phyloP scores from a whole-genome alignment of 2,888 invertebrate species.

The Lasioglossum marginatum region DNA sequence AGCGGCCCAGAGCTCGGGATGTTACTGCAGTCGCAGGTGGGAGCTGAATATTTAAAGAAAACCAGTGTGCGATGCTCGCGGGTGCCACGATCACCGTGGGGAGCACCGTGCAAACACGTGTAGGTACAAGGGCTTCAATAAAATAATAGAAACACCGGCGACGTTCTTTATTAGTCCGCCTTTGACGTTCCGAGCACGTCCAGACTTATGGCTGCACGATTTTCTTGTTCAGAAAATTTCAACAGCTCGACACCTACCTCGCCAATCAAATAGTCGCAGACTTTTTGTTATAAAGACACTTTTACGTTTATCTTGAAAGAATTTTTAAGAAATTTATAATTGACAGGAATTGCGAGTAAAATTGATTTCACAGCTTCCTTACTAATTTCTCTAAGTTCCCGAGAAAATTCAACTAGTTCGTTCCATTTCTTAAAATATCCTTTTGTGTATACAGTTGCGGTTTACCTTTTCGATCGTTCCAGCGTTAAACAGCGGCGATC shows the following conservation, averaged over 20 bases:
- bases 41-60: slow-evolving; percentile 41
- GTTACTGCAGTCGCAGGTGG: background rate
- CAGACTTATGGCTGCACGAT: background rate
- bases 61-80: slow-evolving; percentile 4
- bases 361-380: too few species aligned
- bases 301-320: too few species aligned
- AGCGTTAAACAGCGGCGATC: background rate
- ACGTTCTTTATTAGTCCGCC: background rate
- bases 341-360: too few species aligned
- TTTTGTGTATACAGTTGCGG: too few species aligned
- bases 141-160: background rate
- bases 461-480: too few species aligned
- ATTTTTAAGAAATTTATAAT: too few species aligned
- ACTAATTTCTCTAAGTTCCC: too few species aligned
- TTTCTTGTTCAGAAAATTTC: background rate
- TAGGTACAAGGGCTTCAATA: background rate
- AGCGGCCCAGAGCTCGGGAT: background rate
- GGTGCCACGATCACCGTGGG: background rate
- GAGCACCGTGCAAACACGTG: background rate
- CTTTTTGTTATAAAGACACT: too few species aligned
- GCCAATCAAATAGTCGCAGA: too few species aligned
- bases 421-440: too few species aligned
- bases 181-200: background rate
- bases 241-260: too few species aligned
- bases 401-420: too few species aligned